Evolutionary conservation across 2,797 vertebrate species (phyloP), one percentile per base, ranked within the genome.

Genomic region (Poeciliopsis presidionis): DNA sequence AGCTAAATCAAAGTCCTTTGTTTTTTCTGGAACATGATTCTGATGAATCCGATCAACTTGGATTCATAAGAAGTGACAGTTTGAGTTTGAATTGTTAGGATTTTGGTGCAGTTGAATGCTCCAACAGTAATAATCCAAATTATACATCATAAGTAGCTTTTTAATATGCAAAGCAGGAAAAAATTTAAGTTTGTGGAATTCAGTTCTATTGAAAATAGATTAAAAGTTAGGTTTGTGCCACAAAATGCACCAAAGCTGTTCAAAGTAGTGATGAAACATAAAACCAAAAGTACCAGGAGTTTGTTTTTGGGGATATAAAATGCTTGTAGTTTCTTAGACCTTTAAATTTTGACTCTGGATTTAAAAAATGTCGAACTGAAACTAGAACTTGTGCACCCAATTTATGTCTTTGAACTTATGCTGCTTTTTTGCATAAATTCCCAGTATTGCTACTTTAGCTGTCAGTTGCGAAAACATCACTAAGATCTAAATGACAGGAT

Each of bases 401-500:
- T 22, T 59, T 2, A 28, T 30, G 28, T 30, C 30, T 30, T 30
- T 61, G 13, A 61, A 41, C 63, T 36, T 3, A 4, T 8, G 7
- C 18, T 65, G 3, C 1, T 39, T 39, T 65, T 6, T 20, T 11
- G 16, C 7, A 12, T 41, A n/a, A n/a, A 11, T 55, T 30, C 45
- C 46, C 39, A 20, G 16, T 28, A 71, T 49, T 33, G 75, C 78
- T 65, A 78, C 79, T 43, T 22, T n/a, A 7, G 80, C 74, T 51
- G 57, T 53, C 9, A 55, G 28, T 67, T 53, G 46, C 18, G 20
- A 77, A 76, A 72, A 33, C 30, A 41, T 49, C n/a, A 3, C n/a
- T 53, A 30, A 63, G 79, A 84, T 57, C 33, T 53, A 18, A 77
- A 79, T 78, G 36, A 25, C 36, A 22, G 65, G 39, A 22, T 41